Evolutionary conservation across 2,797 vertebrate genomes (phyloP), one percentile per base, ranked within the genome.

Genomic region (Aphelocoma californica): DNA sequence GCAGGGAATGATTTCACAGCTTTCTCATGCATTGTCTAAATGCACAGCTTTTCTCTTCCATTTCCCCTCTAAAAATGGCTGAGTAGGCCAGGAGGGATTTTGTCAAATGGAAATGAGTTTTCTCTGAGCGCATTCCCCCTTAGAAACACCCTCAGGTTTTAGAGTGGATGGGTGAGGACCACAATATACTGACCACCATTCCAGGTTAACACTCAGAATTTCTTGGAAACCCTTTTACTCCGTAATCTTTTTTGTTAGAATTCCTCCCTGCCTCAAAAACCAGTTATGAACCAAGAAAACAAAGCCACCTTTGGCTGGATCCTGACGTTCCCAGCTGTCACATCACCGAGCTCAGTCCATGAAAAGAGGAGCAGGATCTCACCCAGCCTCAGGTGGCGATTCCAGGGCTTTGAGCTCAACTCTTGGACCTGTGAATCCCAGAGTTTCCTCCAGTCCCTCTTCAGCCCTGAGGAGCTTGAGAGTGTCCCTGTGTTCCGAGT

Each of bases 21-120:
- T 93, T 85, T 93, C 88, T 91, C 16, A 18, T 80, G 40, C 29
- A 85, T 86, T 93, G 79, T 92, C 61, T 94, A 45, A 91, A 93
- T 61, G 86, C n/a, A 58, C 38, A 57, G 34, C 73, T 78, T 82
- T 92, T 69, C 29, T 87, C 71, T 89, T n/a, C 51, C 20, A 12
- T 93, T 94, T 94, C 26, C 25, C 18, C 36, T 71, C 75, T 71
- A 18, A 50, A 82, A 89, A 88, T 11, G n/a, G 93, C 38, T 64
- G 66, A 86, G 31, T 44, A 62, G 57, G 36, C 45, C 45, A 67
- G 45, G 28, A 86, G 38, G 48, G 45, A 42, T 78, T 83, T 44
- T 47, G n/a, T 70, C 28, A 93, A 65, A 82, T 58, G 44, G 85
- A 60, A 65, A 60, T 60, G 36, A 64, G 12, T 36, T 91, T 89